Percentiles rank a stretch among this genome's conserved stretches.
Conservation (phyloP, 2,888 invertebrate species). For the Xestia sexstrigata region DNA sequence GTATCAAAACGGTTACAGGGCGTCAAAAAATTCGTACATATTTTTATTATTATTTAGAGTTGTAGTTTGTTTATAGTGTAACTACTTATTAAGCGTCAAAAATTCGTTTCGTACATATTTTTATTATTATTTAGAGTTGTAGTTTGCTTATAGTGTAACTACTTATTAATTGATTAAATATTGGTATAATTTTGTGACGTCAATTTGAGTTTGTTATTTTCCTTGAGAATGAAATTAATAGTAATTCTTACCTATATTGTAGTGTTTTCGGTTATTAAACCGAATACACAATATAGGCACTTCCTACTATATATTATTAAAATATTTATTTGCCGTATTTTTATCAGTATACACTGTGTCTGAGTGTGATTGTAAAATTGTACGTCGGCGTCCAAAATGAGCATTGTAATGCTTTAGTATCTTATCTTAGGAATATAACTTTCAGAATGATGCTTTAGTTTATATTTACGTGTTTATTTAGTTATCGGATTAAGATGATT, state of each 20-base stretch:
- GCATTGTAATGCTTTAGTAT: conserved; percentile 11
- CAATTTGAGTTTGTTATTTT: conserved; percentile 14
- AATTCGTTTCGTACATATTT: no score
- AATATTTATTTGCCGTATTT: neutral
- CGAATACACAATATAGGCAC: no score
- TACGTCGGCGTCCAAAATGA: conserved; percentile 6
- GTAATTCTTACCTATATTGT: neutral
- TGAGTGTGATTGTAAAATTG: neutral
- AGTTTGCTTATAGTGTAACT: neutral
- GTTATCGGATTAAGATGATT: conserved; percentile 13
- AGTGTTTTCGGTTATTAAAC: neutral
- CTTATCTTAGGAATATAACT: conserved; percentile 29
- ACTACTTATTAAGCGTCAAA: no score
- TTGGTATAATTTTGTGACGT: neutral
- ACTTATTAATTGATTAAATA: neutral
- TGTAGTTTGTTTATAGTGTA: no score
- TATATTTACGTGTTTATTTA: neutral
- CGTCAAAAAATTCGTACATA: no score
- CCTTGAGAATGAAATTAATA: conserved; percentile 1
- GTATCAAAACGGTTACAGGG: no score
- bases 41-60: no score
- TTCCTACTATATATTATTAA: neutral
- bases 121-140: no score
- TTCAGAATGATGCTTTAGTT: conserved; percentile 20
- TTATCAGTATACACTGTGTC: no score